Evolutionary conservation across 2,113 vertebrate species (phyloP).

Genomic region (Ageneiosus marmoratus): DNA sequence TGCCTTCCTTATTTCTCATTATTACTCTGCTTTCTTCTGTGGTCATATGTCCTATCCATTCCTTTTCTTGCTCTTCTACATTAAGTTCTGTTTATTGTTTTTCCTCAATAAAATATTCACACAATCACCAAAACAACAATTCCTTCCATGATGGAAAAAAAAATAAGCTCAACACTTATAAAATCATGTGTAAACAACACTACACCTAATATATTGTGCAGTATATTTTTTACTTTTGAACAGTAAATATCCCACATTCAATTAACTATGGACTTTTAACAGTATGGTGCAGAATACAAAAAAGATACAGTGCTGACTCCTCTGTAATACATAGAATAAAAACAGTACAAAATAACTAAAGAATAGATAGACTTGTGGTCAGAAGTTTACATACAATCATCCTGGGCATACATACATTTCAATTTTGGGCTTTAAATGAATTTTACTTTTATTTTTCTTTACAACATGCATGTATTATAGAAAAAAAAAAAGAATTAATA

Average conservation of each 20-base stretch:
- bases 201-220: background rate
- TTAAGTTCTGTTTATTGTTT: background rate
- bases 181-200: background rate
- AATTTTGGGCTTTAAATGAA: too few species aligned
- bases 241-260: background rate
- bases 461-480: too few species aligned
- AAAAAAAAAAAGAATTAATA: too few species aligned
- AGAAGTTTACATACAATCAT: too few species aligned
- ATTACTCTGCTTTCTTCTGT: constrained; percentile 6
- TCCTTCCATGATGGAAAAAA: background rate
- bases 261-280: background rate
- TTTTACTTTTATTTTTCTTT: too few species aligned
- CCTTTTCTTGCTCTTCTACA: background rate
- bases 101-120: background rate
- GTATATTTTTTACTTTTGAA: background rate
- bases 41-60: background rate
- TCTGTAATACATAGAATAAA: background rate
- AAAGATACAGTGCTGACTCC: background rate
- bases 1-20: constrained; percentile 13
- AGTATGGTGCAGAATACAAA: background rate
- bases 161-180: background rate
- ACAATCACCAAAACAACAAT: background rate
- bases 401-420: too few species aligned
- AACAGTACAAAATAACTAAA: too few species aligned
- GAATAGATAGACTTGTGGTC: too few species aligned